Evolutionary conservation across 1,140 invertebrate genomes (phyloP).

Genomic region (Oscheius sp.): DNA sequence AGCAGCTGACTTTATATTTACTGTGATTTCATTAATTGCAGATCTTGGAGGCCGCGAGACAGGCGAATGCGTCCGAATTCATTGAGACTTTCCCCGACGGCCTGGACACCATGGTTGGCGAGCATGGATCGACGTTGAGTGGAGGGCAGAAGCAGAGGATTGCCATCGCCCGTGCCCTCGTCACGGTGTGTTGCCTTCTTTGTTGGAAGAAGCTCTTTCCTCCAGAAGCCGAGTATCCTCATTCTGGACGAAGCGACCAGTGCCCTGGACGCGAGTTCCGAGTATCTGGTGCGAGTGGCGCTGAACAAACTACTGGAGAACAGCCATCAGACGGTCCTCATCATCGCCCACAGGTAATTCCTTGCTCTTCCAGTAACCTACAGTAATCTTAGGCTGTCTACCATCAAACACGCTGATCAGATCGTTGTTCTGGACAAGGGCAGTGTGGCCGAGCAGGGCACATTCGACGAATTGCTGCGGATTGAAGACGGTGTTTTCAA

Average conservation of each 20-base stretch:
- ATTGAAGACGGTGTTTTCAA: slow-evolving; percentile 62
- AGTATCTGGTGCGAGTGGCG: slow-evolving; percentile 62
- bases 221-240: slow-evolving; percentile 64
- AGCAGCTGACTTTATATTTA: too few species aligned
- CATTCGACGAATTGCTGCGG: slow-evolving; percentile 64
- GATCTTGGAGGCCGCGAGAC: slow-evolving; percentile 61
- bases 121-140: slow-evolving; percentile 64
- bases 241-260: slow-evolving; percentile 66
- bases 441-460: slow-evolving; percentile 65
- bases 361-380: background rate
- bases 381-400: slow-evolving; percentile 64
- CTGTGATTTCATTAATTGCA: too few species aligned
- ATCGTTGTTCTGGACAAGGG: slow-evolving; percentile 67
- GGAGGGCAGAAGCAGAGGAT: slow-evolving; percentile 61
- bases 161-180: slow-evolving; percentile 58
- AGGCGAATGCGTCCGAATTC: slow-evolving; percentile 64
- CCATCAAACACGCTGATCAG: slow-evolving; percentile 68
- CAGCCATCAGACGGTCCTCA: slow-evolving; percentile 57
- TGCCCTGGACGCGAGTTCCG: slow-evolving; percentile 64
- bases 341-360: slow-evolving; percentile 57
- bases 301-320: slow-evolving; percentile 63
- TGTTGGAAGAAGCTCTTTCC: background rate
- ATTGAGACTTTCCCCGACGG: slow-evolving; percentile 63
- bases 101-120: slow-evolving; percentile 65
- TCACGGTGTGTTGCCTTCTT: slow-evolving; percentile 57